Evolutionary conservation across 2,113 vertebrate species (phyloP).

Genomic region (Podarcis muralis): DNA sequence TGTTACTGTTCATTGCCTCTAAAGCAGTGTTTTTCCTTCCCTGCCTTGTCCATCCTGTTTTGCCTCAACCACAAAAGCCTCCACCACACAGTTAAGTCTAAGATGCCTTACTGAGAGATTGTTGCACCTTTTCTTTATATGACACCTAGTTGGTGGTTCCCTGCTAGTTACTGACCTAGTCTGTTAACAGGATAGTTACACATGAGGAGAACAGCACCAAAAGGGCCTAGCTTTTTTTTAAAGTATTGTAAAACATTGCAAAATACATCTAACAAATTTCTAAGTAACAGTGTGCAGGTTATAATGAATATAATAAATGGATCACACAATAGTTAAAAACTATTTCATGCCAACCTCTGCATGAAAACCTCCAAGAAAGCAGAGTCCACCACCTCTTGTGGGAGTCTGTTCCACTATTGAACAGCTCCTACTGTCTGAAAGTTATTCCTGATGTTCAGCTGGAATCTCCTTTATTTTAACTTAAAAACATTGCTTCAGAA

Average conservation of each 20-base stretch:
- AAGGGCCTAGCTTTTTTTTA: neutral
- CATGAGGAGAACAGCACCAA: neutral
- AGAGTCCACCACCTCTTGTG: too few relatives aligned
- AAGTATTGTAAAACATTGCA: neutral
- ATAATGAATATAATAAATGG: neutral
- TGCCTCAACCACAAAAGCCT: neutral
- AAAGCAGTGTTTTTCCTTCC: slow-evolving; percentile 13
- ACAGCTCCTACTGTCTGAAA: too few relatives aligned
- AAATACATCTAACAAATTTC: neutral
- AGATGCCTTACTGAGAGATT: neutral
- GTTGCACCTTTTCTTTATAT: neutral
- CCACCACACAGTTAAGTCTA: neutral
- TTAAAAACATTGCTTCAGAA: too few relatives aligned
- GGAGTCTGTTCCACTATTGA: too few relatives aligned
- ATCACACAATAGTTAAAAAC: neutral
- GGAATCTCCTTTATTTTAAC: too few relatives aligned
- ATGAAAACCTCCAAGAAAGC: too few relatives aligned
- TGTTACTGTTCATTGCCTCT: neutral
- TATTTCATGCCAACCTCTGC: too few relatives aligned
- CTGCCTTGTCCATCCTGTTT: neutral
- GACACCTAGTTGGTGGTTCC: neutral
- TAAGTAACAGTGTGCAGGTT: neutral
- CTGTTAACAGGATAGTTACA: neutral
- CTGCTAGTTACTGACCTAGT: neutral
- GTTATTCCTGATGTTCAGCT: too few relatives aligned